Evolutionary conservation across 2,113 vertebrate genomes (phyloP).

Genomic region (Scalopus aquaticus): DNA sequence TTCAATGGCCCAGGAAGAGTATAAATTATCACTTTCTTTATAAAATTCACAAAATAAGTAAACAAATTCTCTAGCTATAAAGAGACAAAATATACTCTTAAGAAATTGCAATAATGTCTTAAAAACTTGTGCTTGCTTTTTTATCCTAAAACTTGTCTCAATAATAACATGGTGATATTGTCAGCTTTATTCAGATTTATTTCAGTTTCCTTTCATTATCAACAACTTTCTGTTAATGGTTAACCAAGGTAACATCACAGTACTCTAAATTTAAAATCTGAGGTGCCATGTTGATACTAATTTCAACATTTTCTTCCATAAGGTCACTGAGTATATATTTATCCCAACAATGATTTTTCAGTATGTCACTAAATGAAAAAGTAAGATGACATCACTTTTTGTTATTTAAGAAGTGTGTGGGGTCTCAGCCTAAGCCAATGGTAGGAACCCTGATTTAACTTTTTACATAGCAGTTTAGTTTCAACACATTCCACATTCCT

Average conservation of each 20-base stretch:
- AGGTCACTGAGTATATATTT: background rate
- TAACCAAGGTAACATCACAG: background rate
- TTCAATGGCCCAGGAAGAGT: background rate
- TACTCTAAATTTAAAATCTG: background rate
- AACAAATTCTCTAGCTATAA: background rate
- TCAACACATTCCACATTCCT: too few relatives aligned
- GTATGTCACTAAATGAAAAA: background rate
- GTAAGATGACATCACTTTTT: background rate
- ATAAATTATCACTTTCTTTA: background rate
- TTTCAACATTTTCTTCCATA: slow-evolving; percentile 56
- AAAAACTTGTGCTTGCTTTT: background rate
- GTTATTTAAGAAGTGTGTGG: background rate
- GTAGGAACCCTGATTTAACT: too few relatives aligned
- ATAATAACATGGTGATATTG: slow-evolving; percentile 38
- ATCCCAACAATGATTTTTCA: background rate
- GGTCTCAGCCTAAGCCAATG: too few relatives aligned
- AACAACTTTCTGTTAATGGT: background rate
- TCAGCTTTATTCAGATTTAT: slow-evolving; percentile 4
- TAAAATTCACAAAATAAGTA: background rate
- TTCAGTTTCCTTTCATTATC: background rate
- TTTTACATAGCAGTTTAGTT: too few relatives aligned
- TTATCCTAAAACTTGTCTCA: background rate
- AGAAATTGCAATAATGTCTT: slow-evolving; percentile 22
- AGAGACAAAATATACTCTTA: background rate
- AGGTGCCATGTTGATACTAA: background rate